A percentile compares a stretch with the other conserved stretches of the same genome.
These are phyloP conservation scores for Grammomys surdaster DNA, from an alignment of 2,113 vertebrate species.

Conservation along the genomic window DNA sequence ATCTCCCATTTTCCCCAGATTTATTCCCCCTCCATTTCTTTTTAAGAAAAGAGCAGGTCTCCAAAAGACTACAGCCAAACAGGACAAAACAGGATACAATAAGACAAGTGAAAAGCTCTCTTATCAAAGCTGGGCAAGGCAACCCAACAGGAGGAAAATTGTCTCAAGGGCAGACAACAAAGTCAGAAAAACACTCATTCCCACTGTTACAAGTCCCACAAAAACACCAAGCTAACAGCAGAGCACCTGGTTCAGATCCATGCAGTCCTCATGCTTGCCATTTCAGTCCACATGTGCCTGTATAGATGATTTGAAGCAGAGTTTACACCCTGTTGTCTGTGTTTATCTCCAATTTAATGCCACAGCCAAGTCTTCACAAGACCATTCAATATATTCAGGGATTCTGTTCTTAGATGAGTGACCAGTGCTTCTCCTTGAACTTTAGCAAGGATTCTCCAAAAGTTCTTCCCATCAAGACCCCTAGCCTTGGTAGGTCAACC, in stretches of 20 bases:
- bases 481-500: not conserved
- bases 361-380: not conserved
- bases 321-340: not conserved
- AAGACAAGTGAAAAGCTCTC: not conserved
- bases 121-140: not conserved
- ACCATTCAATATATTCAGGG: not conserved
- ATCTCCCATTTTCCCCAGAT: not conserved
- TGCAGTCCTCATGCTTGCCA: not conserved
- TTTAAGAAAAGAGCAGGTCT: not conserved
- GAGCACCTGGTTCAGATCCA: not conserved
- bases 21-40: not conserved
- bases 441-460: not conserved
- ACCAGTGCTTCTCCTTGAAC: not conserved
- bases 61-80: not conserved
- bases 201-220: not conserved
- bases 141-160: not conserved
- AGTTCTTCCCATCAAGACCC: accelerated
- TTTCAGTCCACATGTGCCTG: not conserved
- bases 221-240: not conserved
- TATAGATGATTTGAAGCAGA: not conserved
- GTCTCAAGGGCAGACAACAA: not conserved
- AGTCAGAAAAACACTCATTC: not conserved
- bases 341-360: not conserved
- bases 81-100: not conserved
- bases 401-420: not conserved